phyloP scores from a whole-genome alignment of 2,888 invertebrate species.

The Portevinia maculata region DNA sequence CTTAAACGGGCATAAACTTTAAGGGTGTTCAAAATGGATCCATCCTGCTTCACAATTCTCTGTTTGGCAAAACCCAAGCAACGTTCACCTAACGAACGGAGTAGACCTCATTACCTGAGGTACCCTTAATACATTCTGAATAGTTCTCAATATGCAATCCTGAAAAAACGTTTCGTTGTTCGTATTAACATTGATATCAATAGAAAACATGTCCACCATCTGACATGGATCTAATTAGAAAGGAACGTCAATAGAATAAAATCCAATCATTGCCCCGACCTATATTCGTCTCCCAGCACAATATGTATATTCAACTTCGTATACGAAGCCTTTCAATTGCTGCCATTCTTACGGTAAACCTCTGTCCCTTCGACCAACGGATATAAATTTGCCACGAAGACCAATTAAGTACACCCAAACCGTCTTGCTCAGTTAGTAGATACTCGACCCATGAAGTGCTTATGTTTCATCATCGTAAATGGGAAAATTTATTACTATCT shows the following conservation, averaged over 20 bases:
- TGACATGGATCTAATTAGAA: conserved; percentile 14
- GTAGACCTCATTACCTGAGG: too few species aligned
- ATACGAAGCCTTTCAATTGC: conserved; percentile 49
- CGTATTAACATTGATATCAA: background rate
- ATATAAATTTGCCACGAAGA: background rate
- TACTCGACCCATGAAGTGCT: background rate
- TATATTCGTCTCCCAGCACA: background rate
- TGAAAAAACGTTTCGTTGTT: background rate
- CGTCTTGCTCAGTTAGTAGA: background rate
- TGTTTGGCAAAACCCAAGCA: too few species aligned
- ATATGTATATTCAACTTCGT: conserved; percentile 10
- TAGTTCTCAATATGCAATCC: background rate
- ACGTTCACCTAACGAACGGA: too few species aligned
- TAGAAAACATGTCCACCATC: too few species aligned
- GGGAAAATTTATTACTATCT: too few species aligned
- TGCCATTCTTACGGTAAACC: conserved; percentile 3
- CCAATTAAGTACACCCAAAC: too few species aligned
- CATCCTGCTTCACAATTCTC: too few species aligned
- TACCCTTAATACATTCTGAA: too few species aligned
- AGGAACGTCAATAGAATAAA: background rate
- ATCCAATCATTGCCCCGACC: background rate
- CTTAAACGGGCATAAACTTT: too few species aligned
- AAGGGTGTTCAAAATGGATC: too few species aligned
- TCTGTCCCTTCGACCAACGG: background rate
- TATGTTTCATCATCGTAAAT: too few species aligned